phyloP scores from a whole-genome alignment of 2,888 invertebrate species.

The Tachina grossa region DNA sequence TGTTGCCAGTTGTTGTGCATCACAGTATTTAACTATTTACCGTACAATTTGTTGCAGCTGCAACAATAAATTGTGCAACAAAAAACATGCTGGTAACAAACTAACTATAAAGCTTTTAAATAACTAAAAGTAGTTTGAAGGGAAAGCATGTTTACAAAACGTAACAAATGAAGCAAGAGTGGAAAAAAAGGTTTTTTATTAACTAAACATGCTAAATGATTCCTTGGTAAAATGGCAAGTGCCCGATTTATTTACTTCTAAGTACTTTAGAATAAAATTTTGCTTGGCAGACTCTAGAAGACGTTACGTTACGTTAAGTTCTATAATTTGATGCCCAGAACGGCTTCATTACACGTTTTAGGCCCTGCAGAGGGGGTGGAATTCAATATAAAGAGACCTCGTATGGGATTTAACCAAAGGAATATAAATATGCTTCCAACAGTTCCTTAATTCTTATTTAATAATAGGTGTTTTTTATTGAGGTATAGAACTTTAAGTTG shows the following conservation, averaged over 20 bases:
- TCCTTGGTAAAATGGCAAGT: slow-evolving; percentile 14
- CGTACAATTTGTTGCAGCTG: slow-evolving; percentile 18
- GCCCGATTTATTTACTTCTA: not conserved
- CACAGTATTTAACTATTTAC: not conserved
- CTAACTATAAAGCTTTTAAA: slow-evolving; percentile 22
- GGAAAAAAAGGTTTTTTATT: slow-evolving; percentile 4
- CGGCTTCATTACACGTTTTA: too few relatives aligned
- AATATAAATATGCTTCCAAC: too few relatives aligned
- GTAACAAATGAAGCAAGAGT: not conserved
- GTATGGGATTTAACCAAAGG: too few relatives aligned
- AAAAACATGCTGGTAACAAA: slow-evolving; percentile 8
- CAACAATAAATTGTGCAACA: slow-evolving; percentile 41
- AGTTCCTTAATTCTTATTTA: too few relatives aligned
- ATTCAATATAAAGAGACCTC: too few relatives aligned
- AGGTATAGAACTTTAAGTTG: too few relatives aligned
- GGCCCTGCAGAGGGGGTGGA: too few relatives aligned
- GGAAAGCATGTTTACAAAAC: not conserved
- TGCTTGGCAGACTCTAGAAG: too few relatives aligned
- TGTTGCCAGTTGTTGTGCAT: not conserved
- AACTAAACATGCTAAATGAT: slow-evolving; percentile 26
- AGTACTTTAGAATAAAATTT: too few relatives aligned
- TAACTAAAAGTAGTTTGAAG: slow-evolving; percentile 2
- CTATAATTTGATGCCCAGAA: too few relatives aligned
- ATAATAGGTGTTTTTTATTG: too few relatives aligned
- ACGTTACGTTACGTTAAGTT: too few relatives aligned